Evolutionary conservation across 64 coral and sea anemone species (phyloP).

Genomic region (Dendrophyllia cribrosa): DNA sequence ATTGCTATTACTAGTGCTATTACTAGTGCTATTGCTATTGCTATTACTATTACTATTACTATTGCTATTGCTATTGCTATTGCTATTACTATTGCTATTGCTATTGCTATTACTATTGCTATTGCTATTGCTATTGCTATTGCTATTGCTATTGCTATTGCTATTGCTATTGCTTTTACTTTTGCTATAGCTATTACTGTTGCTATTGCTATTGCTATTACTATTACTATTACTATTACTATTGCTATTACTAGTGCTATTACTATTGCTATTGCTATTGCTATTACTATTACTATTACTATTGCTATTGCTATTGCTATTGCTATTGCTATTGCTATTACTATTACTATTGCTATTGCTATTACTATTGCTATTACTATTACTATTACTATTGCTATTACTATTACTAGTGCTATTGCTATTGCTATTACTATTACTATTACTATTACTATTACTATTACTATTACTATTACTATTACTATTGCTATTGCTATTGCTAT

Average conservation of each 20-base stretch:
- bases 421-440: not conserved
- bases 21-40: not conserved
- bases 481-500: not conserved
- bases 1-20: not conserved
- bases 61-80: not conserved
- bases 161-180: not conserved
- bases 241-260: not conserved
- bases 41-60: not conserved
- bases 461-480: not conserved
- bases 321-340: not conserved
- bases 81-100: not conserved
- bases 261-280: not conserved
- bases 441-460: not conserved
- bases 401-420: not conserved
- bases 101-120: not conserved
- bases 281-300: constrained; percentile 5
- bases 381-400: not conserved
- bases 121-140: not conserved
- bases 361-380: not conserved
- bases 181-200: not conserved
- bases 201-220: not conserved
- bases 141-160: not conserved
- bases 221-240: not conserved
- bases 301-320: constrained; percentile 3
- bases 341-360: constrained; percentile 4